Evolutionary conservation across 2,888 invertebrate species (phyloP).

Genomic region (Pycnomerus fuliginosus): DNA sequence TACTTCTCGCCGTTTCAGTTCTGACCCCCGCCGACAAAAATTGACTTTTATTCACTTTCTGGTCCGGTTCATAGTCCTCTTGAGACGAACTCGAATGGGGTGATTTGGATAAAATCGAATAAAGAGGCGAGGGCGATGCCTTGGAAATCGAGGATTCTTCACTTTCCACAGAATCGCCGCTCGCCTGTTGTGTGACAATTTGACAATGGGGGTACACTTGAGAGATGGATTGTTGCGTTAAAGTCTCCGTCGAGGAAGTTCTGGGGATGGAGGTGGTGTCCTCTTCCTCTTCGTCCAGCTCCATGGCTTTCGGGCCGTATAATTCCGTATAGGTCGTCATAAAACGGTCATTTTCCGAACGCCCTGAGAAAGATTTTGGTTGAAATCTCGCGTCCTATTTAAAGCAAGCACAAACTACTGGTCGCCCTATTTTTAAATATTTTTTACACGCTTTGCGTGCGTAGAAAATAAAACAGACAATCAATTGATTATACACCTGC

Average conservation of each 20-base stretch:
- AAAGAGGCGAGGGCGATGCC: conserved; percentile 45
- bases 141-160: conserved; percentile 53
- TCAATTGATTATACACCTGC: no score
- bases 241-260: conserved; percentile 44
- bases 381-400: no score
- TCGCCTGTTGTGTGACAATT: conserved; percentile 55
- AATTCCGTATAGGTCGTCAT: no score
- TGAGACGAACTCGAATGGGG: conserved; percentile 67
- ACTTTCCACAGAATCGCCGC: conserved; percentile 61
- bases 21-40: conserved; percentile 56
- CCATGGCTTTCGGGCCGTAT: no score
- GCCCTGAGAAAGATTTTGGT: no score
- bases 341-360: no score
- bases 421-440: no score
- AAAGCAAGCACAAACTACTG: no score
- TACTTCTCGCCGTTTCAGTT: conserved; percentile 65
- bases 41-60: conserved; percentile 53
- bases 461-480: no score
- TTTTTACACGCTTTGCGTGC: no score
- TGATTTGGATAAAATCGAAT: conserved; percentile 48
- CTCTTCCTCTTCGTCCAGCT: conserved; percentile 52
- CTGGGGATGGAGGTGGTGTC: conserved; percentile 43
- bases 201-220: conserved; percentile 48
- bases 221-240: conserved; percentile 44
- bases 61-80: conserved; percentile 66